Base-by-base conservation (phyloP, 2,888 invertebrate genomes). In the Lasioglossum calceatum region DNA sequence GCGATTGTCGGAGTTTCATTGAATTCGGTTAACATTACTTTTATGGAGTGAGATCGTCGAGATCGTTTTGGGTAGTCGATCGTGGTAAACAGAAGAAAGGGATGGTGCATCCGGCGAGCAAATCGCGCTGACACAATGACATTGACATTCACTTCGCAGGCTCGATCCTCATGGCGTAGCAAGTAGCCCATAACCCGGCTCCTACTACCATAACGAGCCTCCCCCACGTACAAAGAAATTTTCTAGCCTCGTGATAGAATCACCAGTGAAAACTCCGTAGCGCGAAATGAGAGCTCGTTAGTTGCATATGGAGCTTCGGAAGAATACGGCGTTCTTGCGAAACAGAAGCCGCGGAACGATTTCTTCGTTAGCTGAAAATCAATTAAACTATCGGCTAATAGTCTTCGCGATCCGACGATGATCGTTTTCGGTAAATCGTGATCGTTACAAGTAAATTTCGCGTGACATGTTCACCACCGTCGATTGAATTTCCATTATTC, bases 111-210 rank as follows among this genome's bases (percentile, higher is more conserved):
- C 85, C 82, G 79, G 32, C 71, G 72, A 75, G 27, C 16, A 80
- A 83, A 64, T 70, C 67, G 81, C 54, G 75, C 79, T 84, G 71
- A 81, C 77, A 74, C 67, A 39, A 79, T 64, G 83, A 81, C 79
- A 85, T 74, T 84, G 87, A 75, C 83, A 87, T 90, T 86, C 82
- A 71, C 84, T 61, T 77, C 70, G 27, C 50, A 27, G 85, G 85
- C 82, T 88, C 85, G 77, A 87, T 79, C 83, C 78, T 88, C 82
- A 81, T 84, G 81, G 77, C 86, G 81, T 84, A 85, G 91, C 92
- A 94, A 95, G 95, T 94, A 95, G 95, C 92, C 93, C 95, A 94
- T 93, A 93, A 93, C 93, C 87, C 86, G 87, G 87, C 91, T 92
- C 92, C 94, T 93, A 93, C 94, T 93, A 90, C 93, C 89, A 91